These are phyloP conservation scores for Strigamia maritima DNA, from an alignment of 2,888 invertebrate genomes.

Conservation along the genomic window DNA sequence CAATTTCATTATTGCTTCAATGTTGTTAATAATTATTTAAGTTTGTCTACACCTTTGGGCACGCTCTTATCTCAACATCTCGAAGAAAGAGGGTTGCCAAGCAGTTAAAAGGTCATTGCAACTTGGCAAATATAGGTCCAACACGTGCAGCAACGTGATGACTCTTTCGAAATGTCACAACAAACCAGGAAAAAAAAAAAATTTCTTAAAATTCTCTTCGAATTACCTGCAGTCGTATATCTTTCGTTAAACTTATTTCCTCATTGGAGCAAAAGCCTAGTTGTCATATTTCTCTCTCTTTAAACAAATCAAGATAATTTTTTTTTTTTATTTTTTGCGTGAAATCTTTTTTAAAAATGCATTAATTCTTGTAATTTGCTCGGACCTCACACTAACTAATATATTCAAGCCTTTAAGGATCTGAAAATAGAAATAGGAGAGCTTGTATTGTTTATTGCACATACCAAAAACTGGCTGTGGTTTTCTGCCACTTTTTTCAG, in stretches of 20 bases:
- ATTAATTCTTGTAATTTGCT: neutral
- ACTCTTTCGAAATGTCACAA: neutral
- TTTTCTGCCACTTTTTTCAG: neutral
- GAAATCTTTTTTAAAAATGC: too few species aligned
- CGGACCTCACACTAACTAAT: neutral
- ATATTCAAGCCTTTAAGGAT: neutral
- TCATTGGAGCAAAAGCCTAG: neutral
- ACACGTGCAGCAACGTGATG: neutral
- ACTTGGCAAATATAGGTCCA: neutral
- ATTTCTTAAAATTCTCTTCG: neutral
- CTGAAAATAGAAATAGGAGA: neutral
- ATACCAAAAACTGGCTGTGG: neutral
- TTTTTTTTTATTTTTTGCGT: too few species aligned
- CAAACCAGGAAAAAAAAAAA: neutral
- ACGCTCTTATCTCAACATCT: neutral
- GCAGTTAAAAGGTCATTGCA: neutral
- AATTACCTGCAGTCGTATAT: neutral
- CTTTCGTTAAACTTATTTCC: neutral
- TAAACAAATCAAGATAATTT: neutral
- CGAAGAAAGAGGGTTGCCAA: neutral
- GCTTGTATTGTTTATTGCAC: neutral
- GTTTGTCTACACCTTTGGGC: constrained; percentile 4
- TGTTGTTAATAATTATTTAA: neutral
- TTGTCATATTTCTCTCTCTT: neutral
- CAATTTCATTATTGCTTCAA: neutral